Evolutionary conservation across 2,797 vertebrate species (phyloP).

Genomic region (Poliocrania exsul): DNA sequence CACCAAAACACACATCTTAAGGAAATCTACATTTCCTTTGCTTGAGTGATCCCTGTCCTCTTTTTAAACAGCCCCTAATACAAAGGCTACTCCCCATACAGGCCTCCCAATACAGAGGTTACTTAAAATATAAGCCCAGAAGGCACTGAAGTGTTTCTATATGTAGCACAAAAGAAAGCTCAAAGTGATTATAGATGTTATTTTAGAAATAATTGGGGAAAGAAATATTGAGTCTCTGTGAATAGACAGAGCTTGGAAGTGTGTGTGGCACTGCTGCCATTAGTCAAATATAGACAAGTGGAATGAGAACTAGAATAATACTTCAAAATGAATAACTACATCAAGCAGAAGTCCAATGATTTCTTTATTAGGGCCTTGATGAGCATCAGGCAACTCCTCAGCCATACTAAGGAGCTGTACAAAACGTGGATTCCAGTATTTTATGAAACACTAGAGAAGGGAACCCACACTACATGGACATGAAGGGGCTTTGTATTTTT

Average conservation of each 20-base stretch:
- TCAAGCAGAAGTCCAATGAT: constrained; percentile 46
- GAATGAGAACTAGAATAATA: constrained; percentile 52
- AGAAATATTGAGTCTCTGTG: constrained; percentile 19
- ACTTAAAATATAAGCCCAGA: background rate
- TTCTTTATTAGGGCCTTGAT: constrained; percentile 54
- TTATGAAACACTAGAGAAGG: background rate
- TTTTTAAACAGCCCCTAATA: background rate
- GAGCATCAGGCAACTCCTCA: background rate
- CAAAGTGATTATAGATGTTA: constrained; percentile 27
- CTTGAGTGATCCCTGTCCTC: background rate
- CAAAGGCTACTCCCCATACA: background rate
- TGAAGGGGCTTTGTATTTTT: background rate
- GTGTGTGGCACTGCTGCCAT: background rate
- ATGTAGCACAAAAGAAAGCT: constrained; percentile 16
- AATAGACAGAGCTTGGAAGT: background rate
- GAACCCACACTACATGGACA: background rate
- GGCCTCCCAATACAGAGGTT: background rate
- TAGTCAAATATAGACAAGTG: constrained; percentile 53
- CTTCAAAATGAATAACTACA: constrained; percentile 58
- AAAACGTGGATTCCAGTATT: constrained; percentile 7
- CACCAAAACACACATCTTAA: background rate
- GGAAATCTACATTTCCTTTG: background rate
- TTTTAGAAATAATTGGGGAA: constrained; percentile 31
- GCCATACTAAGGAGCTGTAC: background rate
- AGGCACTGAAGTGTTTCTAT: background rate